Evolutionary conservation across 2,113 vertebrate species (phyloP), one percentile per base, ranked within the genome.

Genomic region (Lophotis ruficrista): DNA sequence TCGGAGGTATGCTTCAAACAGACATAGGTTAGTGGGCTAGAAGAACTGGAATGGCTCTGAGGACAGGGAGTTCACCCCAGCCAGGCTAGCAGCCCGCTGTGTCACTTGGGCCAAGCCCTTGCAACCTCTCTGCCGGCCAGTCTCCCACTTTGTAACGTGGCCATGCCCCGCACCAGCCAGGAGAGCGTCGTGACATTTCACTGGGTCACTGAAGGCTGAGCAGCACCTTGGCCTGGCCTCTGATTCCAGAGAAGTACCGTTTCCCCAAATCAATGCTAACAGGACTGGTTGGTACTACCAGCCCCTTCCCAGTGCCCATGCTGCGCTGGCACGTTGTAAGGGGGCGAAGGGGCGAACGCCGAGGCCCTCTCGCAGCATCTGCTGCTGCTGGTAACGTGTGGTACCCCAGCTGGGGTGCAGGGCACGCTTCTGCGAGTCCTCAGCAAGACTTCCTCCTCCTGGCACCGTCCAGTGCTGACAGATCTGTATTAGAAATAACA

Each of bases 401-500:
- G 47, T 25, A 84, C 38, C 54, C 45, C 16, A 10, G 27, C 51
- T 33, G 57, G 62, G 51, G 15, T 30, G 57, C 7, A 1, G 37
- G 48, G 31, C n/a, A 30, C 1, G 4, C 10, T 58, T 27, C 43
- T 64, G 35, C 23, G 60, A 58, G 51, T 47, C 78, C 64, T 58
- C 66, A 76, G 61, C 3, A 2, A 22, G 3, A 9, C 48, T 53
- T 54, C 83, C 8, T 78, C 30, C 31, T 62, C 65, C 50, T 77
- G 28, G 76, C 58, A 93, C 3, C 6, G 27, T 41, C 68, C 66
- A 58, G 82, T 33, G 33, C 76, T 77, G 35, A 78, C 25, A 31
- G 71, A 61, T 83, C 38, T 64, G 31, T 61, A 60, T 48, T 45
- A 82, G 83, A 86, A 96, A 93, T 89, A 94, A 80, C 64, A 94